Conservation (phyloP, 2,888 invertebrate genomes). For the Athalia cordata region DNA sequence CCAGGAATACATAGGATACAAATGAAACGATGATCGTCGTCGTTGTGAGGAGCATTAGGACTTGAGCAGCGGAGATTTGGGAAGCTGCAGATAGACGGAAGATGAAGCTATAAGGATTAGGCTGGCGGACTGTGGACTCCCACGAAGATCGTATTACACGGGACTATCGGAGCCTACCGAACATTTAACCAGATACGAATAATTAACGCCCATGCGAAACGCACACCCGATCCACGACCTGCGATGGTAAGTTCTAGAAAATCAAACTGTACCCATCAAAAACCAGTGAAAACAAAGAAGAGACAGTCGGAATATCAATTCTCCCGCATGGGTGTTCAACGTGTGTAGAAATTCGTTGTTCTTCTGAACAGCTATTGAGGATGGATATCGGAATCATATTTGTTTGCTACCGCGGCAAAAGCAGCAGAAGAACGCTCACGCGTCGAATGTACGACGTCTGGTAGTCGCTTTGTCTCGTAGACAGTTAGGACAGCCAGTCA, state of each 20-base stretch:
- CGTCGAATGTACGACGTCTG: not conserved
- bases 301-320: no score
- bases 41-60: slow-evolving; percentile 27
- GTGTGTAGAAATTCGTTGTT: no score
- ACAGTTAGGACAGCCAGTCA: not conserved
- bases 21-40: slow-evolving; percentile 42
- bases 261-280: no score
- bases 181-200: slow-evolving; percentile 33
- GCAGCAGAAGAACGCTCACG: no score
- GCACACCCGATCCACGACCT: not conserved
- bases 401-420: no score
- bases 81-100: slow-evolving; percentile 43
- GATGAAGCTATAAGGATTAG: slow-evolving; percentile 53
- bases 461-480: not conserved
- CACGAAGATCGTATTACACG: slow-evolving; percentile 61
- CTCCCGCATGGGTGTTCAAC: no score
- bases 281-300: no score
- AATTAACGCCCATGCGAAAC: slow-evolving; percentile 30
- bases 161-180: slow-evolving; percentile 34
- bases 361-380: no score
- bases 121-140: slow-evolving; percentile 58
- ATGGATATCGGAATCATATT: not conserved
- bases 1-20: slow-evolving; percentile 37
- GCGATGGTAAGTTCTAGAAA: no score
- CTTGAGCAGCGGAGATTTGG: slow-evolving; percentile 25